Evolutionary conservation across 1,140 invertebrate genomes (phyloP).

Genomic region (Physella acuta): DNA sequence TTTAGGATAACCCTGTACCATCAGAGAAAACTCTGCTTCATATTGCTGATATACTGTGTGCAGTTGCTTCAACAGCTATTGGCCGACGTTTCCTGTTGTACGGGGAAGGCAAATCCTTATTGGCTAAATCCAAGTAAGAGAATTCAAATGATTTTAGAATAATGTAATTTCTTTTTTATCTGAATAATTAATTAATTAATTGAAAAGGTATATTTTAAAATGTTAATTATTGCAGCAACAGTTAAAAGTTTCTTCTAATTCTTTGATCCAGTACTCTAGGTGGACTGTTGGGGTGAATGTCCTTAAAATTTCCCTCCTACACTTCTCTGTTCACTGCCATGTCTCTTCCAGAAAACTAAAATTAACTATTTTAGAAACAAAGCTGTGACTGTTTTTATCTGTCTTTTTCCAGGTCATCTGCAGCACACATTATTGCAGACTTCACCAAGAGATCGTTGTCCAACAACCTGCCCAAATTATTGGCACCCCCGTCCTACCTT

Average conservation of each 20-base stretch:
- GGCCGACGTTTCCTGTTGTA: constrained; percentile 49
- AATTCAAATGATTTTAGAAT: neutral
- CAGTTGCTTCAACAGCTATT: constrained; percentile 49
- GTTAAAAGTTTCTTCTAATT: no score
- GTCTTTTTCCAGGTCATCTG: constrained; percentile 43
- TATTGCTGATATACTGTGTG: constrained; percentile 55
- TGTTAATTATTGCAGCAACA: neutral
- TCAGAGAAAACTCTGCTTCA: constrained; percentile 50
- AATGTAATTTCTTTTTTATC: neutral
- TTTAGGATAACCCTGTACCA: no score
- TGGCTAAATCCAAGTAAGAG: constrained; percentile 43
- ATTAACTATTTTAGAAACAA: neutral
- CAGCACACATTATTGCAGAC: constrained; percentile 53
- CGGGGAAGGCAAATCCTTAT: constrained; percentile 46
- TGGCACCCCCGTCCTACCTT: constrained; percentile 39
- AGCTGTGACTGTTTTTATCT: neutral
- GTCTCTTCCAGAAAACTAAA: no score
- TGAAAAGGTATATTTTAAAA: neutral
- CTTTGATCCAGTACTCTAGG: no score
- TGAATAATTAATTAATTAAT: neutral
- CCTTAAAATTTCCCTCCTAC: no score
- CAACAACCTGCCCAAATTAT: constrained; percentile 37
- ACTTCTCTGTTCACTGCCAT: no score
- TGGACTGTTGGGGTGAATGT: no score
- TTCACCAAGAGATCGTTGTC: constrained; percentile 55